These are phyloP conservation scores for Arbacia lixula DNA, from an alignment of 53 echinoderm and acorn worm genomes.

Conservation along the genomic window DNA sequence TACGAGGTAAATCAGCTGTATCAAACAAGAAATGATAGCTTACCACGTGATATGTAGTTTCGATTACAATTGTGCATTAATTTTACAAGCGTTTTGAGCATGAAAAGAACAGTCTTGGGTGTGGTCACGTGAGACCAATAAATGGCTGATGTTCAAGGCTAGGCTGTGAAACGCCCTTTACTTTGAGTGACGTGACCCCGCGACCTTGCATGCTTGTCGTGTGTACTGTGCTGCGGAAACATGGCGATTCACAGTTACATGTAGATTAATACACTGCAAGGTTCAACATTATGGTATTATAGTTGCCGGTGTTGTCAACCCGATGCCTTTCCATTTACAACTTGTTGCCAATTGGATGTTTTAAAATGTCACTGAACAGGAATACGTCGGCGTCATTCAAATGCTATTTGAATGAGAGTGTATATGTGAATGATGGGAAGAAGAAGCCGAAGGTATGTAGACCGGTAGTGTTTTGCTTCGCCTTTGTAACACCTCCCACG, in stretches of 20 bases:
- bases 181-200: not conserved
- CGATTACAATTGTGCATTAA: too few relatives aligned
- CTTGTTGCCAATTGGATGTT: too few relatives aligned
- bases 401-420: slow-evolving; percentile 37
- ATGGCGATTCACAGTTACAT: slow-evolving; percentile 31
- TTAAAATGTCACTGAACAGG: slow-evolving; percentile 10
- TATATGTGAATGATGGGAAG: slow-evolving; percentile 13
- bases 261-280: too few relatives aligned
- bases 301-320: too few relatives aligned
- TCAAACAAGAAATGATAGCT: too few relatives aligned
- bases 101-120: too few relatives aligned
- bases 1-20: too few relatives aligned
- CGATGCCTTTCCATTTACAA: too few relatives aligned
- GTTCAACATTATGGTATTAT: too few relatives aligned
- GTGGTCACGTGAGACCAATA: too few relatives aligned
- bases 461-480: not conserved
- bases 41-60: too few relatives aligned
- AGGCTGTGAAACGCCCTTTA: not conserved
- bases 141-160: not conserved
- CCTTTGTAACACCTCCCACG: not conserved
- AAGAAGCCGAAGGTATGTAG: slow-evolving; percentile 24
- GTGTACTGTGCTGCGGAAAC: slow-evolving; percentile 1
- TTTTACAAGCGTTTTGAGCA: too few relatives aligned
- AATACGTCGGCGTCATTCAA: slow-evolving; percentile 1
- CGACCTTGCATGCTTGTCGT: slow-evolving; percentile 26